phyloP scores from a whole-genome alignment of 2,888 invertebrate genomes.

The Serripes groenlandicus region DNA sequence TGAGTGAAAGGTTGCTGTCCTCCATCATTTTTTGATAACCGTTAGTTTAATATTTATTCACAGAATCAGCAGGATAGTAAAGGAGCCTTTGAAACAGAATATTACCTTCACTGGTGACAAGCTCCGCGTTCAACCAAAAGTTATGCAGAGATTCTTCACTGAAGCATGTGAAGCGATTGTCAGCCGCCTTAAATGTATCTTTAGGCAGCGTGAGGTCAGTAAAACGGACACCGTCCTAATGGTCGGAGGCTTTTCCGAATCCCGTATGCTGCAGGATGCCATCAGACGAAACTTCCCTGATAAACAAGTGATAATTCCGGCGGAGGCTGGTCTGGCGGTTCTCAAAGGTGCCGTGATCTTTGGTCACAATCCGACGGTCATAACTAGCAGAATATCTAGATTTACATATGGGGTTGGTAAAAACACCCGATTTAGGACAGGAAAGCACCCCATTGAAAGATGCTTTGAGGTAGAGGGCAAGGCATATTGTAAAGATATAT shows the following conservation, averaged over 20 bases:
- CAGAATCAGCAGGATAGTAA: too few species aligned
- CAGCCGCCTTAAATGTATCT: slow-evolving; percentile 41
- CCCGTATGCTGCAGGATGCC: slow-evolving; percentile 46
- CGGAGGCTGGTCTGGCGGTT: not conserved
- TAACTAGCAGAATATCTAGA: slow-evolving; percentile 39
- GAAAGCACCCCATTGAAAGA: slow-evolving; percentile 32
- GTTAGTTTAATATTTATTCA: too few species aligned
- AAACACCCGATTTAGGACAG: slow-evolving; percentile 1
- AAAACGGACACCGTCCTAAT: slow-evolving; percentile 53
- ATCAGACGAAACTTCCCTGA: slow-evolving; percentile 32
- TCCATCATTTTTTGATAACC: too few species aligned
- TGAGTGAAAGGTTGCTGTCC: too few species aligned
- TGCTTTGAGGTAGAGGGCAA: slow-evolving; percentile 20
- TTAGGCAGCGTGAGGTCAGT: slow-evolving; percentile 28
- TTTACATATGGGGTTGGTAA: slow-evolving; percentile 47
- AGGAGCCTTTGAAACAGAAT: not conserved
- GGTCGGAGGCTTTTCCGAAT: slow-evolving; percentile 64
- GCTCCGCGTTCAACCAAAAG: slow-evolving; percentile 38
- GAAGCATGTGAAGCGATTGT: slow-evolving; percentile 44
- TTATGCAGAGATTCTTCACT: slow-evolving; percentile 40
- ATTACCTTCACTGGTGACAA: slow-evolving; percentile 56
- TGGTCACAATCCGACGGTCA: slow-evolving; percentile 36
- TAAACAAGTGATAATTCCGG: slow-evolving; percentile 49
- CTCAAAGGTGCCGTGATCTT: slow-evolving; percentile 10
- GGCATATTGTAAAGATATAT: slow-evolving; percentile 28